A percentile compares a stretch with the other conserved stretches of the same genome.
Evolutionary conservation across 2,797 vertebrate genomes (phyloP).

Genomic region (Acestrorhynchus altus): DNA sequence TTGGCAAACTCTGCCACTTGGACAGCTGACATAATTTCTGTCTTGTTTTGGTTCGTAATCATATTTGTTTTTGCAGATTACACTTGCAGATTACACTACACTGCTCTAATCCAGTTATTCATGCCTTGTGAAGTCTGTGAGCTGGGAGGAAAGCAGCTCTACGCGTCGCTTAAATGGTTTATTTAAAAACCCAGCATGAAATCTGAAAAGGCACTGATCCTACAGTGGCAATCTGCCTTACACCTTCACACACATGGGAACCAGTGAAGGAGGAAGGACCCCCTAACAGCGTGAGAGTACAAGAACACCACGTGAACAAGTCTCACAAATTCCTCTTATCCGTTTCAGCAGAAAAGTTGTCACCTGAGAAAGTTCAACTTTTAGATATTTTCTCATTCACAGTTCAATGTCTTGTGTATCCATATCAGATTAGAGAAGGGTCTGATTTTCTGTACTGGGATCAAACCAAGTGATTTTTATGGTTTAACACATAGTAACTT

Average conservation of each 20-base stretch:
- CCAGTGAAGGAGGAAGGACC: background rate
- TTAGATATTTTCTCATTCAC: too few species aligned
- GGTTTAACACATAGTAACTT: too few species aligned
- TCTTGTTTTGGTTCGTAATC: constrained; percentile 49
- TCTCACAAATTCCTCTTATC: background rate
- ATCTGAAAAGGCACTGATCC: constrained; percentile 36
- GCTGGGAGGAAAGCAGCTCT: constrained; percentile 53
- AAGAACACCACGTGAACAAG: background rate
- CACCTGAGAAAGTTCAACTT: background rate
- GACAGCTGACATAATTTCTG: constrained; percentile 10
- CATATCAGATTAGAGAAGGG: too few species aligned
- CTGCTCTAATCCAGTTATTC: constrained; percentile 68
- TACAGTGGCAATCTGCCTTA: background rate
- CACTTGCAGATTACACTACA: too few species aligned
- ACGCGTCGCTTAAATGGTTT: constrained; percentile 51
- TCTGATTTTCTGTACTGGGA: too few species aligned
- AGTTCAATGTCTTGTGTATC: too few species aligned
- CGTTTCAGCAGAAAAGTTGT: too few species aligned
- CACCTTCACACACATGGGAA: background rate
- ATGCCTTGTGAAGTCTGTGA: constrained; percentile 63
- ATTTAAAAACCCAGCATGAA: constrained; percentile 46
- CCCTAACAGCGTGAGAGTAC: background rate
- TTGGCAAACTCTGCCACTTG: background rate
- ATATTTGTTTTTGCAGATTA: constrained; percentile 56
- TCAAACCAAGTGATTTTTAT: too few species aligned